Base-by-base conservation (phyloP, 2,888 invertebrate species). In the Zaprionus bogoriensis region DNA sequence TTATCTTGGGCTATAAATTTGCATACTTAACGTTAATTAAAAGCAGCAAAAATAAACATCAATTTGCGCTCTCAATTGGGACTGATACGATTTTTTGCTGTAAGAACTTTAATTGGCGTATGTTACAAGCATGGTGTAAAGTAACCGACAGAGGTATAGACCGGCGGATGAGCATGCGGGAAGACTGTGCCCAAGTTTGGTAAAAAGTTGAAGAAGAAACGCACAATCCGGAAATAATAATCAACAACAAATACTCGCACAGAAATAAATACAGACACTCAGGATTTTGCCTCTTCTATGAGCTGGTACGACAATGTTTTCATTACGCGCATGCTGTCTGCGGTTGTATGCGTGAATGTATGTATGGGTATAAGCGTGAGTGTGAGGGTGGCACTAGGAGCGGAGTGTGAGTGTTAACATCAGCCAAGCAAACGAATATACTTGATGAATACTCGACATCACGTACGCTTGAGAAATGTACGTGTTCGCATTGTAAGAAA, bases 391-490 rank as follows among this genome's bases (percentile, higher is more conserved):
- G 14, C 3, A 36, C 7, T 17, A 36, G 17, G 45, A 22, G 30
- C 28, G 14, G 51, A 42, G 58, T 54, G 69, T 55, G 65, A 38
- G 51, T 77, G 67, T 65, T 64, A 68, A 67, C 78, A 55, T 51
- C 50, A 61, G 46, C 57, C 74, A 77, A 81, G 66, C 78, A 81
- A 80, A 75, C 67, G 66, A 82, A 85, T 78, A 77, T 67, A 64
- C 74, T 77, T 87, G 89, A 88, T 87, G 88, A 88, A 88, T 87
- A 83, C 85, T 75, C 86, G 84, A 84, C 87, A 84, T 88, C 88
- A 89, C 89, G 88, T 88, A 88, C 82, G 66, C 63, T 74, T 75
- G 77, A 77, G 83, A 85, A 85, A 81, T 75, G 81, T 80, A 89
- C 88, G 88, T 88, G 89, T 87, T 89, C 74, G 77, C 78, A 84